phyloP scores from a whole-genome alignment of 2,888 invertebrate genomes.

The Tachina lurida region DNA sequence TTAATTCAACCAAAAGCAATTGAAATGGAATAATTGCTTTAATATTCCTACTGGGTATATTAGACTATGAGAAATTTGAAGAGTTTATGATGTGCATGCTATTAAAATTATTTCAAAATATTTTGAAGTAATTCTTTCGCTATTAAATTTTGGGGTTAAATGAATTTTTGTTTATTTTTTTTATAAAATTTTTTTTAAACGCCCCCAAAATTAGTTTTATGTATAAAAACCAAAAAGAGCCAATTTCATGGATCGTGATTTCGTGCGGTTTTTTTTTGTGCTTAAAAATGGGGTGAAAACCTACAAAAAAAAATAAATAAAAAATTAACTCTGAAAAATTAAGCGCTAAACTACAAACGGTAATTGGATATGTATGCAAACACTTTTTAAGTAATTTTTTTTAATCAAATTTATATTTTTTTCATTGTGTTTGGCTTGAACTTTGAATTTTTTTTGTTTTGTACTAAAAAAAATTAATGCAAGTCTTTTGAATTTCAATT shows the following conservation, averaged over 20 bases:
- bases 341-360: conserved; percentile 8
- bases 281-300: conserved; percentile 19
- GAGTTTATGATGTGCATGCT: background rate
- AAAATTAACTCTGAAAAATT: background rate
- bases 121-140: background rate
- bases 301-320: background rate
- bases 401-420: background rate
- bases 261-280: conserved; percentile 8
- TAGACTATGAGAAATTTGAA: background rate
- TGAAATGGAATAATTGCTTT: background rate
- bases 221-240: conserved; percentile 14
- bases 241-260: conserved; percentile 66
- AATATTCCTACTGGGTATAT: conserved; percentile 11
- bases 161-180: conserved; percentile 28
- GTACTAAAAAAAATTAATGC: conserved; percentile 31
- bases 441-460: conserved; percentile 20
- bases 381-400: background rate
- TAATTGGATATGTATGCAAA: conserved; percentile 18
- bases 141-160: conserved; percentile 30
- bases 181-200: conserved; percentile 19
- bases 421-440: conserved; percentile 5
- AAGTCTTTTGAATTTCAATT: conserved; percentile 1
- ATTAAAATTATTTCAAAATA: conserved; percentile 18
- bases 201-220: conserved; percentile 49
- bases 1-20: conserved; percentile 3